Percentiles rank a stretch among this genome's conserved stretches.
Evolutionary conservation across 2,113 vertebrate genomes (phyloP).

Genomic region (Odocoileus hemionus): DNA sequence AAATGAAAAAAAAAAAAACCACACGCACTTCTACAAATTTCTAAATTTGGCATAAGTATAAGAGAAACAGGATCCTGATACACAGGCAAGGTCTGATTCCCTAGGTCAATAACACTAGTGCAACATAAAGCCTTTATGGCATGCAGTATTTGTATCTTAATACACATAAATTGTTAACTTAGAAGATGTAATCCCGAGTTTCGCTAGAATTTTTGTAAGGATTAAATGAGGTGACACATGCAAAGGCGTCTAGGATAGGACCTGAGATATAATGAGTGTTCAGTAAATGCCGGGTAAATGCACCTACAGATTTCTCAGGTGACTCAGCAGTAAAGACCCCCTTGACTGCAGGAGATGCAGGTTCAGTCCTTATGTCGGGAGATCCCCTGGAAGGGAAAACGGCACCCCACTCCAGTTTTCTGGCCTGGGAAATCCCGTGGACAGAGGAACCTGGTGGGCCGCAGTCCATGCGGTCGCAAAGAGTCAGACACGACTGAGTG

Average conservation of each 20-base stretch:
- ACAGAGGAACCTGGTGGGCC: background rate
- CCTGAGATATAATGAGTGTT: background rate
- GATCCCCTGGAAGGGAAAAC: background rate
- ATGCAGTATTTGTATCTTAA: background rate
- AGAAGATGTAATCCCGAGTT: background rate
- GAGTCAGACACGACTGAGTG: background rate
- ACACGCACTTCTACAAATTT: background rate
- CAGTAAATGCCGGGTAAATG: background rate
- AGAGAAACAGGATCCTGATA: background rate
- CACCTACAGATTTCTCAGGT: background rate
- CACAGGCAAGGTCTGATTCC: background rate
- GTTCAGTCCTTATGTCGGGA: accelerated
- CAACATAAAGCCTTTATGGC: background rate
- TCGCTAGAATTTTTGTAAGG: background rate
- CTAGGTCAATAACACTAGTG: background rate
- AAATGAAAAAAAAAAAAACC: background rate
- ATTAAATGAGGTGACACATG: background rate
- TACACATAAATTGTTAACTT: background rate
- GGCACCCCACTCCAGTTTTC: background rate
- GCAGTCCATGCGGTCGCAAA: background rate
- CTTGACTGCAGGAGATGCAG: background rate
- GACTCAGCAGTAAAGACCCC: background rate
- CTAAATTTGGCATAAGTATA: background rate
- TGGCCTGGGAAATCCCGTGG: background rate
- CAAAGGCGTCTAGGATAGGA: background rate